Base-by-base conservation (phyloP, 2,888 invertebrate genomes). In the Cheilosia pagana region DNA sequence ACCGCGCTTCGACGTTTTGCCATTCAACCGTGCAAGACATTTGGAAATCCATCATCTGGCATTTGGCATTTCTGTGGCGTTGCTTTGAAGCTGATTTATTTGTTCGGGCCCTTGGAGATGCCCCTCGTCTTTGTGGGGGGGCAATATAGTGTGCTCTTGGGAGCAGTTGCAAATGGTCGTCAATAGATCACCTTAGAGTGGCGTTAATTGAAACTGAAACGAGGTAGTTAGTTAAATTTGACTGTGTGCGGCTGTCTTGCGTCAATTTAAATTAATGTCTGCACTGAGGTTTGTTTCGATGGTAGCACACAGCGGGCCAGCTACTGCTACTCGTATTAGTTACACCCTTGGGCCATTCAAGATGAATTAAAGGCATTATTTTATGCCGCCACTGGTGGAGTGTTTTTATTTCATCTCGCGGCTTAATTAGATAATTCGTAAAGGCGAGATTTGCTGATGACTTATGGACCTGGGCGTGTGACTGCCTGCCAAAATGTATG, bases 341-440 rank as follows among this genome's bases (percentile, higher is more conserved):
- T 19, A 31, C 16, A n/a, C 35, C 39, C 59, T 41, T 52, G 60
- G 41, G 21, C 28, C 39, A 50, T 75, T 8, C 14, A 5, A 67
- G 19, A 67, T 39, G 41, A 65, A 50, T 50, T 76, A 28, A 60
- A 10, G 68, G 57, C 67, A 75, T 59, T 41, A 45, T 75, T 50
- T 12, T 39, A 50, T 68, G 23, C 14, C 16, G 60, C 39, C 28
- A 12, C 35, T 43, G 4, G 39, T 21, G 14, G 52, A 57, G 43
- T 53, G 25, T 1, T 16, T 78, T 45, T 23, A 72, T 50, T 19
- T 23, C 23, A 25, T 52, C 25, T 3, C 35, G 19, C 39, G 16
- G 35, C 25, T 48, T 35, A 41, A 23, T 19, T 53, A 43, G 43
- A 2, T 43, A 60, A n/a, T 52, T 52, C 31, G 52, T 60, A 19